Evolutionary conservation across 2,113 vertebrate genomes (phyloP), one percentile per base, ranked within the genome.

Genomic region (Boleophthalmus pectinirostris): DNA sequence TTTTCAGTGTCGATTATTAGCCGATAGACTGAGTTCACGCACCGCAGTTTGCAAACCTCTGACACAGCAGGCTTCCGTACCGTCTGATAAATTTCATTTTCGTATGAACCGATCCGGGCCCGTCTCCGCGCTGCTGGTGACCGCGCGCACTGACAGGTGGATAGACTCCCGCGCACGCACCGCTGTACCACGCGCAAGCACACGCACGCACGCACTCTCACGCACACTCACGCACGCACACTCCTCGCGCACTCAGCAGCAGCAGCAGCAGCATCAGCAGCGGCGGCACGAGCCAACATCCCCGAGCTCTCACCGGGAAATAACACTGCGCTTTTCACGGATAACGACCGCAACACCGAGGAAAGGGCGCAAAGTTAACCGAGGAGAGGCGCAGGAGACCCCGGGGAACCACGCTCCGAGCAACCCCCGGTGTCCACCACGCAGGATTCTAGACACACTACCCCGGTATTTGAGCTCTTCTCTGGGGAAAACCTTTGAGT

Each of bases 161-260:
- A 64, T 8, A 33, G 60, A 64, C 21, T 58, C 54, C 2, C 60
- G 60, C 60, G 60, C 60, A 64, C n/a, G 60, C 60, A 64, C 60
- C 60, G 60, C 60, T 64, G 60, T 29, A 64, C 25, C 60, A 63
- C 60, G 60, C 60, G 18, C 58, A n/a, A n/a, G n/a, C n/a, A n/a
- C n/a, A n/a, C n/a, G n/a, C n/a, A 18, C 29, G 2, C 54, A 13
- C 54, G 12, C 54, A 13, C 53, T 3, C 56, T 23, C 58, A 35
- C 58, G 58, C 58, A 20, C 58, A 10, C 14, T 1, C 60, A 3
- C 61, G 9, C 33, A 18, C 58, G 25, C 61, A 13, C 61, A 5
- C 33, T 64, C 33, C 61, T 64, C 33, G 61, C 61, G 61, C 60
- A 33, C 18, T 33, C 57, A 60, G 54, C 54, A 57, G 9, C 54